phyloP scores from a whole-genome alignment of 2,113 vertebrate genomes.

The Strigops habroptila region DNA sequence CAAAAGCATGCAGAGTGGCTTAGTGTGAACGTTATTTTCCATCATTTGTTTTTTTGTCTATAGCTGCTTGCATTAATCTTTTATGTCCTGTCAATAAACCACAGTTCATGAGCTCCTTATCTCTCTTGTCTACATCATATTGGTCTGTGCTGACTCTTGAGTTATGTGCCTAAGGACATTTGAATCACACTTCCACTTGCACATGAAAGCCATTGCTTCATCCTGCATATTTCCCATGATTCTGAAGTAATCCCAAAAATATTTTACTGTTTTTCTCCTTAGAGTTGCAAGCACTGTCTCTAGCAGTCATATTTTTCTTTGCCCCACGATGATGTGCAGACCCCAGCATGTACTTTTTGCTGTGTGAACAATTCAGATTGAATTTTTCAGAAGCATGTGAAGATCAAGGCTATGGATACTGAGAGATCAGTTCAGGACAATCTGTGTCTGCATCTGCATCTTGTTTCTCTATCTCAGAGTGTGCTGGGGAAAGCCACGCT shows the following conservation, averaged over 20 bases:
- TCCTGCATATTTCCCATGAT: conserved; percentile 9
- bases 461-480: background rate
- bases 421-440: background rate
- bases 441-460: background rate
- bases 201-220: conserved; percentile 11
- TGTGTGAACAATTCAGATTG: background rate
- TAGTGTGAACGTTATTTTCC: background rate
- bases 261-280: background rate
- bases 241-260: background rate
- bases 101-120: background rate
- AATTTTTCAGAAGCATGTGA: background rate
- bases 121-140: background rate
- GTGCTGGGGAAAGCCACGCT: background rate
- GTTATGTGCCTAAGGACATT: background rate
- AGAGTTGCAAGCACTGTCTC: background rate
- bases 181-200: conserved; percentile 1
- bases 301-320: background rate
- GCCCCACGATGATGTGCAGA: background rate
- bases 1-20: background rate
- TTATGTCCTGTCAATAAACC: background rate
- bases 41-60: background rate
- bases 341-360: background rate
- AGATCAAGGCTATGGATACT: background rate
- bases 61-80: background rate
- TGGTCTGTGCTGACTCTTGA: background rate